Evolutionary conservation across 2,888 invertebrate species (phyloP).

Genomic region (Drosophila paracracens): DNA sequence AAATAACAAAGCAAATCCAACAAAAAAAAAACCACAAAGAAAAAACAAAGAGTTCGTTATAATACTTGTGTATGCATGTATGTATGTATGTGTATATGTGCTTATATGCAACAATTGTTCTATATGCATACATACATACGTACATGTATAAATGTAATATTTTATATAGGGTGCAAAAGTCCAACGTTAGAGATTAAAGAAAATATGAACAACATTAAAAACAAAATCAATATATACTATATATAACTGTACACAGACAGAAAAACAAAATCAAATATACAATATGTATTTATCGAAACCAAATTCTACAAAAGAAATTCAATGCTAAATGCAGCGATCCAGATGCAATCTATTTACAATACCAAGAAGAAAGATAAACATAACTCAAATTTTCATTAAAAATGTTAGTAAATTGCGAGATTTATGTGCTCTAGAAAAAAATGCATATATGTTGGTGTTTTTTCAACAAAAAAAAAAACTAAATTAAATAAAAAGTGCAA

Average conservation of each 20-base stretch:
- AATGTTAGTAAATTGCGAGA: conserved; percentile 11
- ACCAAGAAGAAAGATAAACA: conserved; percentile 15
- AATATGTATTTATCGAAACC: conserved; percentile 61
- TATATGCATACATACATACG: conserved; percentile 17
- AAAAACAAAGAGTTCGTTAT: conserved; percentile 36
- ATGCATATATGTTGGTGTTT: conserved; percentile 5
- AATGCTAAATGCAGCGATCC: conserved; percentile 49
- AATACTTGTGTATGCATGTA: conserved; percentile 11
- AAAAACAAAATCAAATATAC: conserved; percentile 13
- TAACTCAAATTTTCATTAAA: conserved; percentile 10
- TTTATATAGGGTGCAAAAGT: conserved; percentile 63
- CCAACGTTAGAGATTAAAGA: conserved; percentile 53
- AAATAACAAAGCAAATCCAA: conserved; percentile 18
- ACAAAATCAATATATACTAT: conserved; percentile 2
- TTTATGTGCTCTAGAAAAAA: neutral
- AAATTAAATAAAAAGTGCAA: conserved; percentile 5
- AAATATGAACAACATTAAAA: neutral
- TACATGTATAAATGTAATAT: conserved; percentile 31
- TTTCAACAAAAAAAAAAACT: neutral
- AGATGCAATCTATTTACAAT: conserved; percentile 75
- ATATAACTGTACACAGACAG: conserved; percentile 6
- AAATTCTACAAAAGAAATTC: conserved; percentile 47
- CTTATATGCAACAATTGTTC: conserved; percentile 27
- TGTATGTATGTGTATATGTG: neutral
- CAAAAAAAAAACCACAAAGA: neutral